Base-by-base conservation (phyloP, 2,888 invertebrate genomes). In the Dendrolimus pini region DNA sequence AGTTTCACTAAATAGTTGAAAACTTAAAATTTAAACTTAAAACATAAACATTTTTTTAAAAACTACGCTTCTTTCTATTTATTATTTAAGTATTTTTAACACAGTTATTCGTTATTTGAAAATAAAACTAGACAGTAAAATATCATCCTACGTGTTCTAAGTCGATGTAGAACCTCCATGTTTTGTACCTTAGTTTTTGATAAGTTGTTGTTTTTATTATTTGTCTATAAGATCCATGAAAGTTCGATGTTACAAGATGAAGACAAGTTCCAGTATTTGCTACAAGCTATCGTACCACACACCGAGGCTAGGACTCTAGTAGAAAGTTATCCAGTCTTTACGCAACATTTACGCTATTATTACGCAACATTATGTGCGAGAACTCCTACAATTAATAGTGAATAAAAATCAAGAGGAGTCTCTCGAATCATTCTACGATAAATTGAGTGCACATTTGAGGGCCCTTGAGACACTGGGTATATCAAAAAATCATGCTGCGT, bases 381-480 rank as follows among this genome's bases (percentile, higher is more conserved):
- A 47, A 7, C 47, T 47, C 2, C 47, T 7, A 2, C 12, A 2
- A 0, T 10, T 47, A 12, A 47, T 47, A 10, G 7, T 47, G 3
- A 9, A 47, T 9, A 47, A 12, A 7, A 2, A 6, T 47, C 9
- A 47, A 10, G 0, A 47, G 9, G 12, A 47, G 30, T 3, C 30
- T 47, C 10, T 47, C 9, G 7, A 3, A 47, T 47, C 9, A 9
- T 47, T 58, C 14, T 59, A 56, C 56, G 59, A 61, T 41, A 55
- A 58, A 53, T 18, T 59, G 9, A 58, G 13, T 52, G 54, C 58
- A 1, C 41, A 55, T 8, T 47, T 60, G 30, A 9, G 56, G 41
- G 42, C 59, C n/a, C 52, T 62, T 6, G 62, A 61, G 12, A 55
- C 61, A 9, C 53, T 63, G 7, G 58, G 58, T 9, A 54, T 63